These are phyloP conservation scores for Myripristis jacobus DNA, from an alignment of 2,797 vertebrate genomes.

Conservation along the genomic window DNA sequence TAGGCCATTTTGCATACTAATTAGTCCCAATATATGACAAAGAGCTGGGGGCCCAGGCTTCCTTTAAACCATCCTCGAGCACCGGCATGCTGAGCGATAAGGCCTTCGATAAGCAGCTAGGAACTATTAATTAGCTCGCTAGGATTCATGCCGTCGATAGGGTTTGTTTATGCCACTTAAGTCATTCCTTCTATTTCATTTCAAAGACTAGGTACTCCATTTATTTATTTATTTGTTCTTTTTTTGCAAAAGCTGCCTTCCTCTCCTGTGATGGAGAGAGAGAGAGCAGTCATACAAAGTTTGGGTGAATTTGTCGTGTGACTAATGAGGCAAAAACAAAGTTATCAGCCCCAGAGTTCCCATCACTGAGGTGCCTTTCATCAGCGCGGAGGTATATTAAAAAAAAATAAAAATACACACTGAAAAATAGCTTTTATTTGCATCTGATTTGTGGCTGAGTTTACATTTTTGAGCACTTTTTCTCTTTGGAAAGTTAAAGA, in stretches of 20 bases:
- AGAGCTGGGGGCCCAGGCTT: neutral
- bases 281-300: neutral
- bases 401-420: too few relatives aligned
- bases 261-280: constrained; percentile 1
- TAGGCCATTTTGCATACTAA: constrained; percentile 54
- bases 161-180: constrained; percentile 50
- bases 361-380: neutral
- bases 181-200: constrained; percentile 40
- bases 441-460: too few relatives aligned
- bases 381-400: neutral
- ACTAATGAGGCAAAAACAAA: constrained; percentile 12
- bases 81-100: constrained; percentile 41
- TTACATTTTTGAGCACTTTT: too few relatives aligned
- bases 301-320: constrained; percentile 2
- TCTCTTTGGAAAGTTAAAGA: too few relatives aligned
- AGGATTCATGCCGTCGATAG: constrained; percentile 27
- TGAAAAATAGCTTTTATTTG: too few relatives aligned
- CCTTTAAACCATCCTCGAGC: constrained; percentile 22
- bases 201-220: constrained; percentile 1
- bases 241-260: constrained; percentile 1
- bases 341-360: neutral
- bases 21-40: constrained; percentile 61
- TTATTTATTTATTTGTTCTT: constrained; percentile 8
- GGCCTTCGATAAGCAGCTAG: constrained; percentile 41
- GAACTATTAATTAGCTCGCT: constrained; percentile 59